These are phyloP conservation scores for Acleris cristana DNA, from an alignment of 2,888 invertebrate genomes.

Conservation along the genomic window DNA sequence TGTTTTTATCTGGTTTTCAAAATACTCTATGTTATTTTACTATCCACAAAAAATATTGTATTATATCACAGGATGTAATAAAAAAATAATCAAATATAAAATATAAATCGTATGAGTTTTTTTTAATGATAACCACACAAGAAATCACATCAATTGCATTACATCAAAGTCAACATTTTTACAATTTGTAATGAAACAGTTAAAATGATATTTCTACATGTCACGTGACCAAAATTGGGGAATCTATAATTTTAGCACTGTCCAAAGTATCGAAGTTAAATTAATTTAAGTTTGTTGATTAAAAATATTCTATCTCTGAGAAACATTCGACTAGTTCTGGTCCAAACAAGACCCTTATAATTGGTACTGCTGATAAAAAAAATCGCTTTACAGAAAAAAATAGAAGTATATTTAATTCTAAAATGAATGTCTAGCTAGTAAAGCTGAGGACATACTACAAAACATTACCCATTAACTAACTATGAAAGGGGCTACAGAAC, in stretches of 20 bases:
- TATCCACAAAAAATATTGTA: constrained; percentile 1
- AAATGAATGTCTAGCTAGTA: too few species aligned
- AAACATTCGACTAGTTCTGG: constrained; percentile 54
- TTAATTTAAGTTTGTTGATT: constrained; percentile 30
- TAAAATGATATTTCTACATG: too few species aligned
- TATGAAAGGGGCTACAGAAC: too few species aligned
- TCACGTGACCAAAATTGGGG: too few species aligned
- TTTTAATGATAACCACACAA: too few species aligned
- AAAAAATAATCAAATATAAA: constrained; percentile 1
- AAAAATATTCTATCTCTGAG: constrained; percentile 43
- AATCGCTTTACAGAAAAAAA: not conserved
- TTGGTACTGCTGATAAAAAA: constrained; percentile 10
- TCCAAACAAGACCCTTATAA: constrained; percentile 44
- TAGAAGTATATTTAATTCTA: too few species aligned
- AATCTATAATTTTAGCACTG: not conserved
- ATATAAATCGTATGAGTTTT: not conserved
- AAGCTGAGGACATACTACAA: too few species aligned
- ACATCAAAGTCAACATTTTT: not conserved
- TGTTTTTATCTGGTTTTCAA: not conserved
- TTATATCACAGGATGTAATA: constrained; percentile 8
- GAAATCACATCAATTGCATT: too few species aligned
- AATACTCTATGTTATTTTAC: not conserved
- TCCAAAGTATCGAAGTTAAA: not conserved
- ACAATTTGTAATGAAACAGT: not conserved
- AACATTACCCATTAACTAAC: too few species aligned